Percentiles rank a stretch among this genome's conserved stretches.
These are phyloP conservation scores for Opisthograptis luteolata DNA, from an alignment of 2,888 invertebrate species.

Conservation along the genomic window DNA sequence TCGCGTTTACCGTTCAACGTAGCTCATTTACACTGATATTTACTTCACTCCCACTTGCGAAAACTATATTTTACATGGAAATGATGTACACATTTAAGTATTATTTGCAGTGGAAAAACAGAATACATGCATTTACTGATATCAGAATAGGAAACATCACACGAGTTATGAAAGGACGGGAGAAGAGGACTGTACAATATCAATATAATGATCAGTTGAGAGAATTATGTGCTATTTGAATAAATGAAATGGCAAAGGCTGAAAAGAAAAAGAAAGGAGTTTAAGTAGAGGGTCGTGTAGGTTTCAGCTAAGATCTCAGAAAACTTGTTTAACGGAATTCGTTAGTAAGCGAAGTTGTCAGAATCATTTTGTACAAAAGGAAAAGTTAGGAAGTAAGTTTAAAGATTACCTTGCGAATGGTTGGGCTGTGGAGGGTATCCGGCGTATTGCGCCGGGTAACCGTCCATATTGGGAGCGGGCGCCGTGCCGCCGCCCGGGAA, in stretches of 20 bases:
- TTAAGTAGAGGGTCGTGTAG: no score
- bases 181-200: no score
- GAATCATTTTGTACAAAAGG: not conserved
- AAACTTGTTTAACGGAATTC: no score
- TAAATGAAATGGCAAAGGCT: no score
- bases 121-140: not conserved
- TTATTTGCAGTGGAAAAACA: not conserved
- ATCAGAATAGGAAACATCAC: not conserved
- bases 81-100: not conserved
- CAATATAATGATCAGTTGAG: no score
- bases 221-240: no score
- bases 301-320: no score
- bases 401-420: constrained; percentile 87
- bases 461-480: constrained; percentile 91
- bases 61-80: constrained; percentile 6
- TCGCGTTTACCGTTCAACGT: constrained; percentile 44
- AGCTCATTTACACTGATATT: constrained; percentile 55
- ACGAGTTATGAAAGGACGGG: not conserved
- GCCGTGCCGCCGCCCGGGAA: constrained; percentile 90
- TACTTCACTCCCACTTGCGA: constrained; percentile 12
- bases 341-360: not conserved
- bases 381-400: not conserved
- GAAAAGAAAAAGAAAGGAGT: no score
- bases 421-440: constrained; percentile 88
- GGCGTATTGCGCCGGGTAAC: constrained; percentile 87